phyloP scores from a whole-genome alignment of 2,888 invertebrate species.

The Trachelus troglodyta region DNA sequence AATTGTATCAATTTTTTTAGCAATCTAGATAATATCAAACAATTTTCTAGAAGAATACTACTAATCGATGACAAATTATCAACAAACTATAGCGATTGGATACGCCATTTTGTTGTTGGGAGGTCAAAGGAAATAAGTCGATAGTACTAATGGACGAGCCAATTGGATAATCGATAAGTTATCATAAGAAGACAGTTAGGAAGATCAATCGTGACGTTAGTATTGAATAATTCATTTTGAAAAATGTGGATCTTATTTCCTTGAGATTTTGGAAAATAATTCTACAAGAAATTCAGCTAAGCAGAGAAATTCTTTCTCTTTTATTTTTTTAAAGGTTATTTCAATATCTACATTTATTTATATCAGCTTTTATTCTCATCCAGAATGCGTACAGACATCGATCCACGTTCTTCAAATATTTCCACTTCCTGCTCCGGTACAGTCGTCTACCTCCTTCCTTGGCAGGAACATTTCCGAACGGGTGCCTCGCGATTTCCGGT shows the following conservation, averaged over 20 bases:
- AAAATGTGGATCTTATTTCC: background rate
- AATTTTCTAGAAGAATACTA: background rate
- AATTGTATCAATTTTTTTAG: too few relatives aligned
- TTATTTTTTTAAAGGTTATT: background rate
- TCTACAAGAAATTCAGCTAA: background rate
- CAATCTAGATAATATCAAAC: background rate
- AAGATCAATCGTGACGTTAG: background rate
- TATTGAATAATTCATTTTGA: background rate
- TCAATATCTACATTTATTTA: background rate
- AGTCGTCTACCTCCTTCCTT: slow-evolving; percentile 20
- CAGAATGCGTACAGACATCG: slow-evolving; percentile 25
- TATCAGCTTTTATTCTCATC: background rate
- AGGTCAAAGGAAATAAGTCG: background rate
- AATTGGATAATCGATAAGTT: background rate
- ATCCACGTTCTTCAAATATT: slow-evolving; percentile 38
- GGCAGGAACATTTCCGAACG: slow-evolving; percentile 38
- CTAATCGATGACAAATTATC: background rate
- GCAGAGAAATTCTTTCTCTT: background rate
- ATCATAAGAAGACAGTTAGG: background rate
- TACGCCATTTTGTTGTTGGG: background rate
- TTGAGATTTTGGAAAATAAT: background rate
- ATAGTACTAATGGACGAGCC: background rate
- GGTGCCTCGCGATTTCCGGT: slow-evolving; percentile 35
- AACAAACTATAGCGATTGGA: background rate
- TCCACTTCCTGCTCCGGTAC: slow-evolving; percentile 27